A percentile compares a stretch with the other conserved stretches of the same genome.
Conservation (phyloP, 1,140 invertebrate species). For the Plutomurus gul region DNA sequence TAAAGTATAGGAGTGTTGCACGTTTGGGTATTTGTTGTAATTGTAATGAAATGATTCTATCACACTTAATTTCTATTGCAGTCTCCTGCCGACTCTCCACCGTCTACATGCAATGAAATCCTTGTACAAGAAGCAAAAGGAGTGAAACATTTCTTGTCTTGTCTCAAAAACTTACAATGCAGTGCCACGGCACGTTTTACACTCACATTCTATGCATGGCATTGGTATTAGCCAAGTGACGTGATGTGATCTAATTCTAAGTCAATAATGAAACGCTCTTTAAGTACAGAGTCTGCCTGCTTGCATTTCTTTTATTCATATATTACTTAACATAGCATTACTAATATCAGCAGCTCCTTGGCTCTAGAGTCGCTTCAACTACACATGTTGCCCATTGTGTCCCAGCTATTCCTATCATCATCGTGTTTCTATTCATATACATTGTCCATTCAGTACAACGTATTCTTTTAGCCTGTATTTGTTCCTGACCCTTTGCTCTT, state of each 20-base stretch:
- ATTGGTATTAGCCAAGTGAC: not conserved
- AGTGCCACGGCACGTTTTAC: not conserved
- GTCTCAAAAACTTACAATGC: not conserved
- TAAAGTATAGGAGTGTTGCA: too few species aligned
- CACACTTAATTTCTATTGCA: not conserved
- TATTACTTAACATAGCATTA: not conserved
- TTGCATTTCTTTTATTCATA: not conserved
- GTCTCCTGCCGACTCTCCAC: not conserved
- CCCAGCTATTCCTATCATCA: too few species aligned
- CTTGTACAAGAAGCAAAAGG: too few species aligned
- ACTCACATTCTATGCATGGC: not conserved
- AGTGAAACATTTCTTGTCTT: too few species aligned
- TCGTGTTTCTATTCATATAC: too few species aligned
- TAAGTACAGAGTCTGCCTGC: not conserved
- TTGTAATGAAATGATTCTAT: conserved; percentile 28
- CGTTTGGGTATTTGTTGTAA: conserved; percentile 17
- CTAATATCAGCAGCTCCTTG: too few species aligned
- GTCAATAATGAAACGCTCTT: not conserved
- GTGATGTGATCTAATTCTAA: conserved; percentile 6
- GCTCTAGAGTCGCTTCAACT: too few species aligned
- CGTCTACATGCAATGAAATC: not conserved
- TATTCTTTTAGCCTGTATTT: not conserved
- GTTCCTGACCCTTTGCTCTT: not conserved
- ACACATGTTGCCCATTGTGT: too few species aligned
- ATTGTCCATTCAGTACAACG: not conserved